Percentiles rank a stretch among this genome's conserved stretches.
Evolutionary conservation across 1,140 invertebrate genomes (phyloP).

Genomic region (Drosophila azteca): DNA sequence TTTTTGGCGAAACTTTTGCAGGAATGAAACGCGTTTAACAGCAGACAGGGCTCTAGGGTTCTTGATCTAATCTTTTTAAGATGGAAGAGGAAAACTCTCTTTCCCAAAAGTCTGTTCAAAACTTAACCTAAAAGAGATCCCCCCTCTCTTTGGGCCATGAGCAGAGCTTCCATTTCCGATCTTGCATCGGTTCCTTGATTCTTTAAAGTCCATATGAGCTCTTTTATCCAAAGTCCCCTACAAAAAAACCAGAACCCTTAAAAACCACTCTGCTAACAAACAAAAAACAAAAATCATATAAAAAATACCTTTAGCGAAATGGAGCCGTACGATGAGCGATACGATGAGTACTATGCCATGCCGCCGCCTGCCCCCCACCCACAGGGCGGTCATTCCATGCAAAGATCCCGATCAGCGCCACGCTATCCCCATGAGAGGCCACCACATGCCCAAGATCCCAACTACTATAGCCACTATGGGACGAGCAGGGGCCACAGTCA

Average conservation of each 20-base stretch:
- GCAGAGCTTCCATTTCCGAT: background rate
- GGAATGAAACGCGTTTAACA: constrained; percentile 29
- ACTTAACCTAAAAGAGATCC: no score
- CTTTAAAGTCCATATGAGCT: no score
- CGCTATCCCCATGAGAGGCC: constrained; percentile 73
- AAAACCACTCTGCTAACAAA: constrained; percentile 50
- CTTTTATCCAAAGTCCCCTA: background rate
- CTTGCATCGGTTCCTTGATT: background rate
- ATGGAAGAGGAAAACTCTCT: background rate
- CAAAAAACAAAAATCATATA: constrained; percentile 35
- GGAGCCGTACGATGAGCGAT: constrained; percentile 81
- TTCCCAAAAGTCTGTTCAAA: no score
- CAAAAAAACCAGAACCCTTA: constrained; percentile 1
- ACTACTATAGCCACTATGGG: constrained; percentile 68
- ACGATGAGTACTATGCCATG: constrained; percentile 72
- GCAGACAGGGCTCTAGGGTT: constrained; percentile 6
- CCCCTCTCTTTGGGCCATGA: no score
- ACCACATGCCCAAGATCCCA: constrained; percentile 62
- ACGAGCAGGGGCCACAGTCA: constrained; percentile 39
- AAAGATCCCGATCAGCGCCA: constrained; percentile 67
- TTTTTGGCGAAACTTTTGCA: constrained; percentile 65
- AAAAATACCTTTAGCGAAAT: constrained; percentile 78
- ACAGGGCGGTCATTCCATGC: constrained; percentile 55
- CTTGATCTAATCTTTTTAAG: background rate
- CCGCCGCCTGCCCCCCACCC: constrained; percentile 51